A percentile compares a stretch with the other conserved stretches of the same genome.
phyloP scores from a whole-genome alignment of 2,888 invertebrate species.

The Lordiphosa andalusiaca region DNA sequence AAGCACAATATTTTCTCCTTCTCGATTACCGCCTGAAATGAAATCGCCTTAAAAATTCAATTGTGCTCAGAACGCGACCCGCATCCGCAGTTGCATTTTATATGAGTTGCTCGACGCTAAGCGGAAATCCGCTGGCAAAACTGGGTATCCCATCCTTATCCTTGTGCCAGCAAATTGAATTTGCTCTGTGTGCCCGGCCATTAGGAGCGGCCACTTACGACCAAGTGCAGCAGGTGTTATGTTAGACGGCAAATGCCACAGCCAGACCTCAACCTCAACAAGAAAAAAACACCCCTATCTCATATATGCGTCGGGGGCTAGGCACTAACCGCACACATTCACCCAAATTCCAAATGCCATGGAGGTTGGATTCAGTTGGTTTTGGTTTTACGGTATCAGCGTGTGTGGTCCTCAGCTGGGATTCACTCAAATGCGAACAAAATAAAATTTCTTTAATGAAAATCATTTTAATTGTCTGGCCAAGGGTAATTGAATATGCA shows the following conservation, averaged over 20 bases:
- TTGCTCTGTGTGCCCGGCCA: conserved; percentile 25
- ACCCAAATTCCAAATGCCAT: conserved; percentile 22
- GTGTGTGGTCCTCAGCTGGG: too few species aligned
- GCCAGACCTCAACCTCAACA: conserved; percentile 1
- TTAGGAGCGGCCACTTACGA: conserved; percentile 18
- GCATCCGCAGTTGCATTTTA: conserved; percentile 51
- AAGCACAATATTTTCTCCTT: conserved; percentile 28
- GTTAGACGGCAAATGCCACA: conserved; percentile 18
- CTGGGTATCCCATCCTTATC: conserved; percentile 1
- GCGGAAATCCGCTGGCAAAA: conserved; percentile 56
- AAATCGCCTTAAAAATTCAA: conserved; percentile 38
- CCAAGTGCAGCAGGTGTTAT: conserved; percentile 29
- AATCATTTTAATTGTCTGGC: too few species aligned
- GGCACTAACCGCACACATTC: conserved; percentile 22
- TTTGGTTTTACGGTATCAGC: too few species aligned
- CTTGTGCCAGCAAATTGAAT: conserved; percentile 33
- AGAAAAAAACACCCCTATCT: conserved; percentile 1
- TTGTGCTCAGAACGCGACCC: conserved; percentile 37
- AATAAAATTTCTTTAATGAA: too few species aligned
- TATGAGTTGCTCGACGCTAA: conserved; percentile 46
- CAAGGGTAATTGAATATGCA: too few species aligned
- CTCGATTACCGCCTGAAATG: conserved; percentile 23
- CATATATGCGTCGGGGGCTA: conserved; percentile 18
- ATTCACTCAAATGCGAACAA: too few species aligned
- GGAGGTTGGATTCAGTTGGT: too few species aligned